phyloP scores from a whole-genome alignment of 2,888 invertebrate species.

The Xestia sexstrigata region DNA sequence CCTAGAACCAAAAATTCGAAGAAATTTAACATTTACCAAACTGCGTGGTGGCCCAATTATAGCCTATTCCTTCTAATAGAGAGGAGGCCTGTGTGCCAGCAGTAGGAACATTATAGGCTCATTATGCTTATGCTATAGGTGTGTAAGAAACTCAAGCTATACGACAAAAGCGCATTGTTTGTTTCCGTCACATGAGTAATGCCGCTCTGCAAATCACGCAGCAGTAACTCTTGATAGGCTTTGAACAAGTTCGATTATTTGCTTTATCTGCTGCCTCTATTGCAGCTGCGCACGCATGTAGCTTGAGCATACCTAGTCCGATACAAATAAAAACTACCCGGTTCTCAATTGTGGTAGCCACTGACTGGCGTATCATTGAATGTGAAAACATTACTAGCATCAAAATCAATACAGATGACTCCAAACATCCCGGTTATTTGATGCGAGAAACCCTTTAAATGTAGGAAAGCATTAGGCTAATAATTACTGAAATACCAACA shows the following conservation, averaged over 20 bases:
- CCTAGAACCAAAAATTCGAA: too few relatives aligned
- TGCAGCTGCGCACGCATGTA: not conserved
- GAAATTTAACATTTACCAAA: too few relatives aligned
- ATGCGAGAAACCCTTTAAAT: not conserved
- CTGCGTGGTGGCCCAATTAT: too few relatives aligned
- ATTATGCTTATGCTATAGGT: too few relatives aligned
- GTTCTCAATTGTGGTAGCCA: not conserved
- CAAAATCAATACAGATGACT: not conserved
- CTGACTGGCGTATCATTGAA: not conserved
- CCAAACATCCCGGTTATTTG: not conserved
- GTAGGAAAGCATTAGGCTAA: constrained; percentile 2
- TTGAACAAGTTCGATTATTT: not conserved
- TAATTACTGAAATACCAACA: constrained; percentile 31
- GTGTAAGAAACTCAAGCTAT: not conserved
- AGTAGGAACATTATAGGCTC: too few relatives aligned
- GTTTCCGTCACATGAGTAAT: not conserved
- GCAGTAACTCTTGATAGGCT: not conserved
- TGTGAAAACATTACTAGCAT: not conserved
- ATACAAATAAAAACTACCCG: not conserved
- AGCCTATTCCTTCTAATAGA: too few relatives aligned
- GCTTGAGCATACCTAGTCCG: not conserved
- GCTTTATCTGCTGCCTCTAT: not conserved
- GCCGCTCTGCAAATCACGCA: not conserved
- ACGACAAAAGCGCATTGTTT: not conserved
- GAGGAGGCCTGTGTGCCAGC: too few relatives aligned